Percentiles rank a stretch among this genome's conserved stretches.
phyloP scores from a whole-genome alignment of 2,888 invertebrate species.

The Alloplasta piceator region DNA sequence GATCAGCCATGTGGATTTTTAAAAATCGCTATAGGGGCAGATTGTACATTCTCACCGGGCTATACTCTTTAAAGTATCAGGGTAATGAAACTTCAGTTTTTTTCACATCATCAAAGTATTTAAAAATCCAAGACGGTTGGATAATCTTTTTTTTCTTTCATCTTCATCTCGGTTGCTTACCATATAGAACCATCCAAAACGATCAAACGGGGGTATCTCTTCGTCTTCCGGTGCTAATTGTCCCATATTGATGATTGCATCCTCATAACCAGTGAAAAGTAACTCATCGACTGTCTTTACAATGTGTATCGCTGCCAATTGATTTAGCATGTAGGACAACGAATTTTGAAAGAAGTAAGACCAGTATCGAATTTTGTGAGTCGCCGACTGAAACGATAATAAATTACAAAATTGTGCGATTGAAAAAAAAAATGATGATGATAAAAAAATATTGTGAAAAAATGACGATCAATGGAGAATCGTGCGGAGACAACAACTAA shows the following conservation, averaged over 20 bases:
- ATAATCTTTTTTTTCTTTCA: too few species aligned
- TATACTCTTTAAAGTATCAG: too few species aligned
- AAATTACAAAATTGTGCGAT: constrained; percentile 23
- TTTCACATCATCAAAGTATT: too few species aligned
- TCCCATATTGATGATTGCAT: constrained; percentile 88
- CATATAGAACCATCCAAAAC: constrained; percentile 94
- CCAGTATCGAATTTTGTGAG: constrained; percentile 86
- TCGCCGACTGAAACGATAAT: constrained; percentile 84
- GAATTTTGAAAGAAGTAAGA: constrained; percentile 85
- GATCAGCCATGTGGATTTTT: too few species aligned
- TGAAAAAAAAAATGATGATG: neutral
- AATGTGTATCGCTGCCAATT: constrained; percentile 85
- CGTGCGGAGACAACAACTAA: too few species aligned
- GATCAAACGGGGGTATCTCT: constrained; percentile 87
- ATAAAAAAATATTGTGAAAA: neutral
- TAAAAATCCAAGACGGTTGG: too few species aligned
- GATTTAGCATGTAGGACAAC: constrained; percentile 86
- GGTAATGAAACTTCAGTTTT: too few species aligned
- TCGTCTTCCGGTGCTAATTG: constrained; percentile 84
- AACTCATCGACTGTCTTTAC: constrained; percentile 88
- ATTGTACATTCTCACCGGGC: too few species aligned
- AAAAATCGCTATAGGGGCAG: too few species aligned
- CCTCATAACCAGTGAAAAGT: constrained; percentile 92
- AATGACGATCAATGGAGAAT: too few species aligned
- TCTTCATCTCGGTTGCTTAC: constrained; percentile 77